phyloP scores from a whole-genome alignment of 2,797 vertebrate genomes.

The Rachycentron canadum region DNA sequence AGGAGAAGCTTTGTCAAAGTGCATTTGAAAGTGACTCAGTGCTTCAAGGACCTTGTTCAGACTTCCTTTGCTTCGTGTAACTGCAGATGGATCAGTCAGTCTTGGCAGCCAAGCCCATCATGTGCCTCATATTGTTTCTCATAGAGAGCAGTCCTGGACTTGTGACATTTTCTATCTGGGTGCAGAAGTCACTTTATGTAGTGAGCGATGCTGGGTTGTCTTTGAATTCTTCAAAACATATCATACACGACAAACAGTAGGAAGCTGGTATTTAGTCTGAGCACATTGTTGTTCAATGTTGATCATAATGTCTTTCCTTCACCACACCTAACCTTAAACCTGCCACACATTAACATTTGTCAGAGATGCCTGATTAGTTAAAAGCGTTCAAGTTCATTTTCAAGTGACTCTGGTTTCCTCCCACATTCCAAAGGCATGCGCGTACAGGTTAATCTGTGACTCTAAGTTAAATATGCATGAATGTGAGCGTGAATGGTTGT shows the following conservation, averaged over 20 bases:
- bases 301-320: not conserved
- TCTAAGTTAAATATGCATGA: no score
- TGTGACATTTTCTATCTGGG: not conserved
- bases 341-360: not conserved
- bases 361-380: not conserved
- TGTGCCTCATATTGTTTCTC: not conserved
- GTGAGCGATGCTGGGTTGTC: not conserved
- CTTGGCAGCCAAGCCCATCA: not conserved
- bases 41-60: slow-evolving; percentile 33
- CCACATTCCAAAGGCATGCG: no score
- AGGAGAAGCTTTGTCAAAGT: slow-evolving; percentile 44
- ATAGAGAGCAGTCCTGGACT: not conserved
- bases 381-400: not conserved
- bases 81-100: slow-evolving; percentile 19
- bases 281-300: not conserved
- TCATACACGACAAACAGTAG: not conserved
- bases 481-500: no score
- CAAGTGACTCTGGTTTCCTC: no score
- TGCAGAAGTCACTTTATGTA: not conserved
- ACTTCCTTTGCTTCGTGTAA: slow-evolving; percentile 30
- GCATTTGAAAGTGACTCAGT: slow-evolving; percentile 48
- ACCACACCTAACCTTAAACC: not conserved
- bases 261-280: not conserved
- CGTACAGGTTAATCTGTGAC: no score
- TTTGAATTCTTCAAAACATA: not conserved